Base-by-base conservation (phyloP, 1,140 invertebrate genomes). In the Eurosta solidaginis region DNA sequence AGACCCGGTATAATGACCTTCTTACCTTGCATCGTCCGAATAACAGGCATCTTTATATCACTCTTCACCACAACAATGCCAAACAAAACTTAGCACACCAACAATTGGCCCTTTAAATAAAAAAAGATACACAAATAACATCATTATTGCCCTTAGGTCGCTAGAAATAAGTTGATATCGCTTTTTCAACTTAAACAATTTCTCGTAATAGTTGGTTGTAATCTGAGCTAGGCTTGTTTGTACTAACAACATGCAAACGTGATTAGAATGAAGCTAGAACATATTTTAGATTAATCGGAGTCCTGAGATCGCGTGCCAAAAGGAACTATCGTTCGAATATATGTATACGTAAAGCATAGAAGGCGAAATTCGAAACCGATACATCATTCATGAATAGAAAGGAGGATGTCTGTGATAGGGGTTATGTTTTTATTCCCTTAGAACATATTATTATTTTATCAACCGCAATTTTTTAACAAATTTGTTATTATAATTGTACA, bases 401-500 rank as follows among this genome's bases (percentile, higher is more conserved):
- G n/a, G n/a, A n/a, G n/a, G n/a, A n/a, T n/a, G n/a, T n/a, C n/a
- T n/a, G n/a, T n/a, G n/a, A n/a, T n/a, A n/a, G n/a, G n/a, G n/a
- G n/a, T 59, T 36, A 14, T 54, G 12, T 59, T 59, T 14, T 10
- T 59, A n/a, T 68, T 63, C 29, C 27, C 54, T 63, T 36, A 12
- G 17, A 63, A 14, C 6, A 12, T n/a, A n/a, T n/a, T n/a, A n/a
- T 29, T 27, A 29, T 25, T 47, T 74, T 74, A 74, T 74, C 73
- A 45, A 17, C 42, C 3, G 54, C 45, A 68, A 78, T 78, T 63
- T 77, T 78, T 78, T 27, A 78, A 78, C 77, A 78, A 42, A 73
- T 78, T 78, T 73, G 63, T 45, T 78, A 44, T 78, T 78, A 42
- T 78, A 78, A 78, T 78, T 27, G 59, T 12, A 36, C 73, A 74